These are phyloP conservation scores for Teleopsis dalmanni DNA, from an alignment of 1,140 invertebrate species.

Conservation along the genomic window DNA sequence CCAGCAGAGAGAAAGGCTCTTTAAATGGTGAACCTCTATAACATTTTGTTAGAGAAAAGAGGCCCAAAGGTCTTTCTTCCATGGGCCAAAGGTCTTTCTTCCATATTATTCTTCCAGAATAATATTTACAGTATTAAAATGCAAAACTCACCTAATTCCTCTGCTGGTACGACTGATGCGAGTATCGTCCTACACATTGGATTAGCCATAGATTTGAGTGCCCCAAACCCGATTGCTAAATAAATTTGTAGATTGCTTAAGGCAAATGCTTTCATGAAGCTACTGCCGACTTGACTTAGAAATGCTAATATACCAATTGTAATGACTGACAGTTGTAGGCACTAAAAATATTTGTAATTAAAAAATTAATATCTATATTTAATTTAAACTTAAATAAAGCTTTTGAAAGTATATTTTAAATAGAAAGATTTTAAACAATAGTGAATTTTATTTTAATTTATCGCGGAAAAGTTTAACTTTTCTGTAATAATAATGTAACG, in stretches of 20 bases:
- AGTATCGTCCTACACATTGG: constrained; percentile 57
- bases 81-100: too few relatives aligned
- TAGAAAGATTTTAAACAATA: too few relatives aligned
- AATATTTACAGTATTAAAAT: background rate
- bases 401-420: background rate
- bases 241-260: constrained; percentile 59
- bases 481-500: too few relatives aligned
- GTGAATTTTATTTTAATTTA: too few relatives aligned
- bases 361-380: background rate
- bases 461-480: too few relatives aligned
- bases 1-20: too few relatives aligned
- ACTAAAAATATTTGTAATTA: constrained; percentile 12
- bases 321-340: constrained; percentile 22
- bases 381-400: background rate
- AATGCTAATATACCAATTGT: constrained; percentile 30
- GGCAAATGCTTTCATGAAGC: constrained; percentile 50
- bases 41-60: background rate
- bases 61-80: too few relatives aligned
- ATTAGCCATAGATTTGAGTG: constrained; percentile 50
- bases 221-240: constrained; percentile 43
- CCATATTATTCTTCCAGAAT: too few relatives aligned
- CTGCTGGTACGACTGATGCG: constrained; percentile 54
- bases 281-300: constrained; percentile 40
- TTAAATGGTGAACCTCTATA: background rate
- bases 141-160: constrained; percentile 57